Evolutionary conservation across 2,888 invertebrate genomes (phyloP).

Genomic region (Latheticus oryzae): DNA sequence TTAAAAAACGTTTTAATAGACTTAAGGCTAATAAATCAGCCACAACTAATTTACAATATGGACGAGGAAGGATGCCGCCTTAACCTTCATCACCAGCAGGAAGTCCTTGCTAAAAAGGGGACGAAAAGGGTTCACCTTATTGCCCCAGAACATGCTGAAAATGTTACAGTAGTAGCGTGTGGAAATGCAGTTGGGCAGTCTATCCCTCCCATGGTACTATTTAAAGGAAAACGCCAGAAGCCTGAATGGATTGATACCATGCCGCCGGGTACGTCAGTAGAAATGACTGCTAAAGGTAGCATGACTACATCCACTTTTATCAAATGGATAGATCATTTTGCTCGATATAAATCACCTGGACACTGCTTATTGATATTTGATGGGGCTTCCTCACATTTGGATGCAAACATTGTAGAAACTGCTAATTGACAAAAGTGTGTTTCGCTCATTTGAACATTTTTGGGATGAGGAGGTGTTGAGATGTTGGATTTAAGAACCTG

Average conservation of each 20-base stretch:
- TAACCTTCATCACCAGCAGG: conserved; percentile 53
- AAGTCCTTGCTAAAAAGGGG: conserved; percentile 52
- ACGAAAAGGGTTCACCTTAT: conserved; percentile 53
- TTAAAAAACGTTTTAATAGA: conserved; percentile 44
- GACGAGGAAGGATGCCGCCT: conserved; percentile 54
- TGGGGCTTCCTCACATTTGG: conserved; percentile 53
- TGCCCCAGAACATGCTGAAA: conserved; percentile 57
- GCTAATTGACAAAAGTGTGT: too few species aligned
- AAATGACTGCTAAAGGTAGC: conserved; percentile 52
- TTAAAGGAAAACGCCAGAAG: conserved; percentile 52
- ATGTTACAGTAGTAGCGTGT: conserved; percentile 55
- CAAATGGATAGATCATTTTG: conserved; percentile 51
- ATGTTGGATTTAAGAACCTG: too few species aligned
- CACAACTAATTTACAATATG: conserved; percentile 50
- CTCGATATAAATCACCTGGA: conserved; percentile 48
- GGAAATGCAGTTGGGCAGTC: conserved; percentile 55
- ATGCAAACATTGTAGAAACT: conserved; percentile 53
- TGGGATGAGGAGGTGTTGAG: too few species aligned
- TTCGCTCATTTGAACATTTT: too few species aligned
- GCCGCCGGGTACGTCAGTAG: conserved; percentile 47
- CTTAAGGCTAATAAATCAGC: conserved; percentile 35
- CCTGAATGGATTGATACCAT: conserved; percentile 48
- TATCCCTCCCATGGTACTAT: conserved; percentile 55
- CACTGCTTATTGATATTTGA: conserved; percentile 52
- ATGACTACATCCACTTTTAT: conserved; percentile 52